A percentile compares a stretch with the other conserved stretches of the same genome.
These are phyloP conservation scores for Hycleus cichorii DNA, from an alignment of 1,140 invertebrate species.

Conservation along the genomic window DNA sequence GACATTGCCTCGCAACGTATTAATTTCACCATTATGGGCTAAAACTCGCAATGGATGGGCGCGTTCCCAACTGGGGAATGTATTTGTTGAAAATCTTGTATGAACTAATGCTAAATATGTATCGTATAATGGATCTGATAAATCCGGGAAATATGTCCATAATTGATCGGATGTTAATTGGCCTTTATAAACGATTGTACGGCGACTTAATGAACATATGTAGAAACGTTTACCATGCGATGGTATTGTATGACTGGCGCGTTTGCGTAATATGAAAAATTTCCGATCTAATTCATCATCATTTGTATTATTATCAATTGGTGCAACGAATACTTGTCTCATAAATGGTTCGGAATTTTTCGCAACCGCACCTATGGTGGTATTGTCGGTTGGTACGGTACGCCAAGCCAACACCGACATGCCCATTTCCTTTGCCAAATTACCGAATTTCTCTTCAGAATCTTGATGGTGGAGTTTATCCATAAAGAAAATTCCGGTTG, in stretches of 20 bases:
- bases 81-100: conserved; percentile 96
- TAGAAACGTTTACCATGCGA: conserved; percentile 84
- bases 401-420: conserved; percentile 85
- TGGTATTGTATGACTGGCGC: conserved; percentile 81
- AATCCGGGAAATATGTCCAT: conserved; percentile 68
- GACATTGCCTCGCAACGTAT: conserved; percentile 94
- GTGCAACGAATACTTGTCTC: conserved; percentile 55
- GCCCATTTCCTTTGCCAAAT: conserved; percentile 71
- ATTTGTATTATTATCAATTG: conserved; percentile 11
- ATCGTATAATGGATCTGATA: conserved; percentile 73
- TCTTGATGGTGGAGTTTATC: conserved; percentile 75
- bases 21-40: conserved; percentile 99
- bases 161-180: conserved; percentile 93
- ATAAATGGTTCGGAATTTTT: conserved; percentile 90
- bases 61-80: conserved; percentile 97
- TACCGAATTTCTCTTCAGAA: conserved; percentile 73
- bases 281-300: conserved; percentile 44
- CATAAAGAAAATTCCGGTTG: conserved; percentile 92
- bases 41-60: conserved; percentile 95
- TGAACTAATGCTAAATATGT: conserved; percentile 95
- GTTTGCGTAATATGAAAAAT: conserved; percentile 89
- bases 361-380: conserved; percentile 83
- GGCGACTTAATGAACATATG: conserved; percentile 88
- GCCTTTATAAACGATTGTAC: conserved; percentile 95
- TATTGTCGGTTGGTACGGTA: conserved; percentile 79